Percentiles rank a stretch among this genome's conserved stretches.
Conservation (phyloP, 1,140 invertebrate species). For the Temnothorax nylanderi region DNA sequence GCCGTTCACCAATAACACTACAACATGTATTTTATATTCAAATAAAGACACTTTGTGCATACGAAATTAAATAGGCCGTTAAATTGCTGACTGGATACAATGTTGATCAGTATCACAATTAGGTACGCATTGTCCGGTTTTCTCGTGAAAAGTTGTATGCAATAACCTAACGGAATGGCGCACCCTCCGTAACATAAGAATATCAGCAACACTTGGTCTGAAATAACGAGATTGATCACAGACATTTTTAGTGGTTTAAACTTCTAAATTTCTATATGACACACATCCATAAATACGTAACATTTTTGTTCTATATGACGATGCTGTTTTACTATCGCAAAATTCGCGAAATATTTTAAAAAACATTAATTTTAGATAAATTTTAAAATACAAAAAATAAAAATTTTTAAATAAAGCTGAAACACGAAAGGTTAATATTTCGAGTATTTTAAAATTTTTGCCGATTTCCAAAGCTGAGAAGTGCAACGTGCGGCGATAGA, state of each 20-base stretch:
- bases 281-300: neutral
- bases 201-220: constrained; percentile 61
- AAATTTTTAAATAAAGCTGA: neutral
- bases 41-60: neutral
- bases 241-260: neutral
- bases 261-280: neutral
- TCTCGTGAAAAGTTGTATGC: constrained; percentile 62
- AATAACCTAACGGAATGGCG: constrained; percentile 67
- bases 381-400: neutral
- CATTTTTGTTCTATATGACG: neutral
- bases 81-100: constrained; percentile 48
- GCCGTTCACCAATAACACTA: constrained; percentile 65
- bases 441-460: neutral
- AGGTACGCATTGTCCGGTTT: constrained; percentile 62
- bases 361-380: neutral
- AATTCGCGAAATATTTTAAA: neutral
- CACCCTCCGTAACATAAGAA: constrained; percentile 63
- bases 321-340: neutral
- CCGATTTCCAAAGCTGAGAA: constrained; percentile 20
- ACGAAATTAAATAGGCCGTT: neutral
- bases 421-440: neutral
- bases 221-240: constrained; percentile 12
- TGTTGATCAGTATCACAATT: constrained; percentile 61
- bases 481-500: neutral
- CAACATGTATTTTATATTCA: constrained; percentile 11